Base-by-base conservation (phyloP, 2,113 vertebrate species). In the Silurus meridionalis region DNA sequence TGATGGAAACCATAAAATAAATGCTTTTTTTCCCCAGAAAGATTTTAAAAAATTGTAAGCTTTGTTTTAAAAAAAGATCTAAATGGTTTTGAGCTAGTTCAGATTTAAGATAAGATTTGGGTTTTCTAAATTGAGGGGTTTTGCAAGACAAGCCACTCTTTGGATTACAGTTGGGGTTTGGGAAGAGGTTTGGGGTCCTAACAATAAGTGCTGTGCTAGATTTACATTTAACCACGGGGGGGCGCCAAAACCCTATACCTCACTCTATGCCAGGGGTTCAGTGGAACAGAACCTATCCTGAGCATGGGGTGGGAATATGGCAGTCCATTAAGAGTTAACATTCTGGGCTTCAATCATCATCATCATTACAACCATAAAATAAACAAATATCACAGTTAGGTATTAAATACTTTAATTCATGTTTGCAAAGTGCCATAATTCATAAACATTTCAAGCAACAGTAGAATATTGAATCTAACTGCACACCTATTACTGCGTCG, bases 341-440 rank as follows among this genome's bases (percentile, higher is more conserved):
- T 19, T 71, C 8, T 74, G 46, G 37, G n/a, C 5, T 46, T 69
- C 15, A 74, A 48, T 10, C 19, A 23, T 50, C 28, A 48, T 19
- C 6, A 37, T 15, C 19, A 19, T 6, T 48, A 48, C 11, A 72
- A 37, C 0, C 50, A 23, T 52, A 23, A 53, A 57, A 53, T 46
- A 28, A n/a, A 19, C 37, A 61, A 17, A 75, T 80, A 80, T 23
- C 50, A 85, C 71, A 52, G 10, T 17, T 53, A 60, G 60, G 53
- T 74, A 82, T 48, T 89, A 82, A 85, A 87, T 71, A 28, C 86
- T 89, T 87, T 87, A 83, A 79, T 85, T 85, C 53, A 63, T 81
- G 63, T 82, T 87, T 89, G 57, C 78, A 85, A 57, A 81, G 83
- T 78, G 85, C 71, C 82, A 84, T 82, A 61, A 86, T 81, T 87